phyloP scores from a whole-genome alignment of 1,140 invertebrate species.

The Caenorhabditis briggsae region DNA sequence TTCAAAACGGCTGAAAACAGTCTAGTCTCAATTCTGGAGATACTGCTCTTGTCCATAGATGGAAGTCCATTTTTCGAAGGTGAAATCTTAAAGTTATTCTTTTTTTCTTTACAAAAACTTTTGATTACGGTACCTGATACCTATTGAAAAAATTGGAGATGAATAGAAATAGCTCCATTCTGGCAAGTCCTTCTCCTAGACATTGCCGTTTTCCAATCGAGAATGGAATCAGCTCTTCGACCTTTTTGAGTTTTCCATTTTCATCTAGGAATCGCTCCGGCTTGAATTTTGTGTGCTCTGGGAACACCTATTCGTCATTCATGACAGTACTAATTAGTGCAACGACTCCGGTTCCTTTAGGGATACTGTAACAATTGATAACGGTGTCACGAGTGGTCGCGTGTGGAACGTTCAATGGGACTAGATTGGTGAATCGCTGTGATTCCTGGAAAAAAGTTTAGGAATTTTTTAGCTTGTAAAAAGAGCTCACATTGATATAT shows the following conservation, averaged over 20 bases:
- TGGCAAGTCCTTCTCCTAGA: slow-evolving; percentile 87
- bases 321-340: slow-evolving; percentile 89
- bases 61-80: slow-evolving; percentile 68
- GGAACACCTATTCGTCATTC: slow-evolving; percentile 90
- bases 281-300: slow-evolving; percentile 86
- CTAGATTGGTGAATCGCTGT: slow-evolving; percentile 59
- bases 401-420: slow-evolving; percentile 53
- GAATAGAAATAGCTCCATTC: slow-evolving; percentile 90
- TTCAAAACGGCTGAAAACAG: not conserved
- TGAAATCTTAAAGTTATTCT: not conserved
- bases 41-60: not conserved
- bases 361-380: slow-evolving; percentile 59
- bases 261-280: slow-evolving; percentile 86
- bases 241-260: slow-evolving; percentile 85
- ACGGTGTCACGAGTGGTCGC: slow-evolving; percentile 58
- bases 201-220: slow-evolving; percentile 88
- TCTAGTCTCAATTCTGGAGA: not conserved
- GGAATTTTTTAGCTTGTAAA: not conserved
- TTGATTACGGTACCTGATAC: slow-evolving; percentile 81
- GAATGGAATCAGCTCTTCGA: slow-evolving; percentile 87
- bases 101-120: not conserved
- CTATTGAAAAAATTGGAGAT: slow-evolving; percentile 87
- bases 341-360: slow-evolving; percentile 84
- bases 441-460: slow-evolving; percentile 59
- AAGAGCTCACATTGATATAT: slow-evolving; percentile 61